phyloP scores from a whole-genome alignment of 2,888 invertebrate genomes.

The Synergus umbraculus region DNA sequence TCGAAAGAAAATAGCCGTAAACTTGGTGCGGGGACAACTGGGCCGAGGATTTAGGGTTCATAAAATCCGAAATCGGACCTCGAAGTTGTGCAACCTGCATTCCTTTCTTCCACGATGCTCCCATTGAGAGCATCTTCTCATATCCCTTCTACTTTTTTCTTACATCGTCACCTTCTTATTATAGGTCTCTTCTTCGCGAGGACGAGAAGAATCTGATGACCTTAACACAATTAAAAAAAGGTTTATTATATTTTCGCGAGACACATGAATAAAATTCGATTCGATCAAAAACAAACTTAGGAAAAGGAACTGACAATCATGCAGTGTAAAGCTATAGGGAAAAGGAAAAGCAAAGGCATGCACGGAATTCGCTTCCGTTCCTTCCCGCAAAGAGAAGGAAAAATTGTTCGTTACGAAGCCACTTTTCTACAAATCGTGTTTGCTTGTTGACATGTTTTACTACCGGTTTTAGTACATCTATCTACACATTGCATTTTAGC shows the following conservation, averaged over 20 bases:
- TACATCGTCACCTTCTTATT: slow-evolving; percentile 43
- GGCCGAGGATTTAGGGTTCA: slow-evolving; percentile 61
- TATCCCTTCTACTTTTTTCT: slow-evolving; percentile 43
- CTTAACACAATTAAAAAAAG: slow-evolving; percentile 42
- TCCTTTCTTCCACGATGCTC: slow-evolving; percentile 54
- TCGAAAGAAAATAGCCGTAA: slow-evolving; percentile 25
- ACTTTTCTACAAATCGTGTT: slow-evolving; percentile 41
- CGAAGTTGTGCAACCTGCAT: slow-evolving; percentile 61
- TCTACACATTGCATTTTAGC: slow-evolving; percentile 39
- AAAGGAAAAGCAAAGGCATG: background rate
- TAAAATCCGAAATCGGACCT: slow-evolving; percentile 60
- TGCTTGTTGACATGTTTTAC: slow-evolving; percentile 38
- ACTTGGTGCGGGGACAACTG: slow-evolving; percentile 28
- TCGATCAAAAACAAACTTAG: background rate
- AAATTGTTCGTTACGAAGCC: slow-evolving; percentile 26
- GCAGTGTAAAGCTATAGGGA: background rate
- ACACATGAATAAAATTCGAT: no score
- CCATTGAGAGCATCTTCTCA: slow-evolving; percentile 48
- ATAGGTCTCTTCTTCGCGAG: slow-evolving; percentile 31
- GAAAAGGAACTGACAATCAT: slow-evolving; percentile 43
- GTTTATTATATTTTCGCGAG: background rate
- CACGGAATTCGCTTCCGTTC: slow-evolving; percentile 45
- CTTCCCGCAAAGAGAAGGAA: background rate
- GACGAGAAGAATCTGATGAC: slow-evolving; percentile 35
- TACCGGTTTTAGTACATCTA: slow-evolving; percentile 35